Evolutionary conservation across 2,888 invertebrate species (phyloP).

Genomic region (Anarsia innoxiella): DNA sequence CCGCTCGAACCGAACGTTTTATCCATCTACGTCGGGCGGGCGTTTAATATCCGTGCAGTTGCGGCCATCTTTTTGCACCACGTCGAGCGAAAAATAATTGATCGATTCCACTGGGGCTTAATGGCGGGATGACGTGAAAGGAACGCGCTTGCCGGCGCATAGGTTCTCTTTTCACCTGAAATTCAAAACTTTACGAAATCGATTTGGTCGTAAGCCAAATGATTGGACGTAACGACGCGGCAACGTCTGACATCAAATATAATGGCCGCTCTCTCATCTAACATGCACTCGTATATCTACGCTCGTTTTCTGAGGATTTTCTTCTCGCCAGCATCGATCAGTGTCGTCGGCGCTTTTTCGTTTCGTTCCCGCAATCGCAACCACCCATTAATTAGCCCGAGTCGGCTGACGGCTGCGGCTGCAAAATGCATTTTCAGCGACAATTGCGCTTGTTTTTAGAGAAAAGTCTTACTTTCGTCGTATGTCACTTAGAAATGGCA

Average conservation of each 20-base stretch:
- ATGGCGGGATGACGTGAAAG: slow-evolving; percentile 53
- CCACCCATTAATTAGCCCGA: slow-evolving; percentile 18
- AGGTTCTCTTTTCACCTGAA: slow-evolving; percentile 29
- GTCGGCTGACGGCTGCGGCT: slow-evolving; percentile 13
- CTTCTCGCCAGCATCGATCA: slow-evolving; percentile 14
- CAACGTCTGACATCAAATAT: neutral
- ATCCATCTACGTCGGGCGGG: slow-evolving; percentile 35
- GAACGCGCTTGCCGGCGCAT: slow-evolving; percentile 26
- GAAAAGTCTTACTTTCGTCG: no score
- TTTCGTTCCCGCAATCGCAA: slow-evolving; percentile 14
- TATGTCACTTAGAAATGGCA: no score
- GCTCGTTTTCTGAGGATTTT: slow-evolving; percentile 3
- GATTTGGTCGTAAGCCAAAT: slow-evolving; percentile 27
- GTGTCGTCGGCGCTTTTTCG: slow-evolving; percentile 13
- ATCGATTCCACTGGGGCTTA: slow-evolving; percentile 57
- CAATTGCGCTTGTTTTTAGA: slow-evolving; percentile 1
- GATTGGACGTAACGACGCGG: slow-evolving; percentile 16
- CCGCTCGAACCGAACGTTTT: slow-evolving; percentile 32
- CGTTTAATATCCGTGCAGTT: slow-evolving; percentile 65
- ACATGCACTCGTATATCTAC: neutral
- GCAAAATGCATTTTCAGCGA: slow-evolving; percentile 17
- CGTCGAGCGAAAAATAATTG: slow-evolving; percentile 65
- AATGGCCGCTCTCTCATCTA: slow-evolving; percentile 1
- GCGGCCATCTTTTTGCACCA: slow-evolving; percentile 55
- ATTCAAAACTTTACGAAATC: slow-evolving; percentile 21